Percentiles rank a stretch among this genome's conserved stretches.
phyloP scores from a whole-genome alignment of 2,888 invertebrate species.

The Tetheella fluctuosa region DNA sequence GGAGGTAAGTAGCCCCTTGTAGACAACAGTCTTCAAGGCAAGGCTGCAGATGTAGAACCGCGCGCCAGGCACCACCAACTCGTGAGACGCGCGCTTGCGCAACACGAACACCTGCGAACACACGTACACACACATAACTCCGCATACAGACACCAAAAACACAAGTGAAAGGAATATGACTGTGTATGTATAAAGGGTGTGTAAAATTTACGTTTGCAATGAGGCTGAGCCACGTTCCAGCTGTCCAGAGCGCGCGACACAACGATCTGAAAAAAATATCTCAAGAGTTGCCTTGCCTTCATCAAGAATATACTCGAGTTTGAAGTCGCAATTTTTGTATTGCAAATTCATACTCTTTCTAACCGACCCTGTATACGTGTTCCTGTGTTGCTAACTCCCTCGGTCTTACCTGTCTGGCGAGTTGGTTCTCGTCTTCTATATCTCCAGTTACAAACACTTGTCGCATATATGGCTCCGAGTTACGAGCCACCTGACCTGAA shows the following conservation, averaged over 20 bases:
- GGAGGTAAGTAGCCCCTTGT: constrained; percentile 98
- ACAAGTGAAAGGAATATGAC: constrained; percentile 29
- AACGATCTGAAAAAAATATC: constrained; percentile 75
- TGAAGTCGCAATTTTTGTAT: constrained; percentile 64
- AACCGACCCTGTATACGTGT: constrained; percentile 21
- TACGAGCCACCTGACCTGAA: constrained; percentile 93
- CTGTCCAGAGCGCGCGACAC: constrained; percentile 52
- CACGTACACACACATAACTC: constrained; percentile 23
- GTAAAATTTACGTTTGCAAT: constrained; percentile 70
- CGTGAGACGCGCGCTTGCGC: constrained; percentile 96
- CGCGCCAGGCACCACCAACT: constrained; percentile 92
- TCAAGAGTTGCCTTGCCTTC: constrained; percentile 66
- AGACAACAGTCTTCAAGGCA: constrained; percentile 94
- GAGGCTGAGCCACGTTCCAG: constrained; percentile 59
- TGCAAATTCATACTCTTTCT: constrained; percentile 70
- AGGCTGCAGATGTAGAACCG: constrained; percentile 98
- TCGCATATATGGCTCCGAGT: constrained; percentile 97
- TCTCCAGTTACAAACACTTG: constrained; percentile 95
- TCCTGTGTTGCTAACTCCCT: constrained; percentile 26
- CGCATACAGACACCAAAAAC: constrained; percentile 16
- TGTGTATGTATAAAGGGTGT: constrained; percentile 38
- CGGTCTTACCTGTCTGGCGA: constrained; percentile 87
- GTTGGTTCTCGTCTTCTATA: constrained; percentile 83
- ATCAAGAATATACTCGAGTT: constrained; percentile 47
- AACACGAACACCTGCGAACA: constrained; percentile 92